Base-by-base conservation (phyloP, 2,797 vertebrate genomes). In the Eulemur albifrons region DNA sequence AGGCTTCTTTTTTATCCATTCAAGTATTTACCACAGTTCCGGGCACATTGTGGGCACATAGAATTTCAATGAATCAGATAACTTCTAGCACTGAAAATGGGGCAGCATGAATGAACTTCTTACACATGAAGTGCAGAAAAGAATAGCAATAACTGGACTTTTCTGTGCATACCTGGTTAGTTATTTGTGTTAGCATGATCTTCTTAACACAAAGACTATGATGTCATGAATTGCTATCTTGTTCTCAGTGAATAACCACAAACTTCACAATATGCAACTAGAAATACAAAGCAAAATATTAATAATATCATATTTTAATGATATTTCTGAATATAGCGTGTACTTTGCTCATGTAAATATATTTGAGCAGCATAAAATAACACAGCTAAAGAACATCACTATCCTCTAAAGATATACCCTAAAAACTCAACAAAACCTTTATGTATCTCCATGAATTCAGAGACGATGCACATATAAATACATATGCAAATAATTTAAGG, bases 31-130 rank as follows among this genome's bases (percentile, higher is more conserved):
- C 92, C 50, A 88, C 23, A 93, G 61, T 85, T 93, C 81, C 0
- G 6, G 81, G 30, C 48, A 75, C 54, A 92, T 7, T 76, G 30
- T 86, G 50, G 40, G 40, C 52, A 80, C 81, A 81, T 1, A 94
- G 88, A 91, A 93, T 89, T 95, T 96, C 83, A 88, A 65, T 93
- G 94, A 96, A 77, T 95, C 65, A 79, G 32, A 77, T 88, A 80
- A 67, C 57, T 82, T 85, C 30, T 70, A 70, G 69, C 32, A 52
- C 11, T 86, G 82, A 18, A 90, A 94, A 83, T 2, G 43, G 25
- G 27, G 27, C 30, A 45, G 35, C 1, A 35, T 45, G 13, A 95
- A 85, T 94, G 30, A 69, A 72, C 25, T 85, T 95, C 73, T 87
- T 95, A 67, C 21, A 45, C 52, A 30, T 73, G 43, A 85, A 54